Evolutionary conservation across 2,888 invertebrate species (phyloP), one percentile per base, ranked within the genome.

Genomic region (Suillia variegata): DNA sequence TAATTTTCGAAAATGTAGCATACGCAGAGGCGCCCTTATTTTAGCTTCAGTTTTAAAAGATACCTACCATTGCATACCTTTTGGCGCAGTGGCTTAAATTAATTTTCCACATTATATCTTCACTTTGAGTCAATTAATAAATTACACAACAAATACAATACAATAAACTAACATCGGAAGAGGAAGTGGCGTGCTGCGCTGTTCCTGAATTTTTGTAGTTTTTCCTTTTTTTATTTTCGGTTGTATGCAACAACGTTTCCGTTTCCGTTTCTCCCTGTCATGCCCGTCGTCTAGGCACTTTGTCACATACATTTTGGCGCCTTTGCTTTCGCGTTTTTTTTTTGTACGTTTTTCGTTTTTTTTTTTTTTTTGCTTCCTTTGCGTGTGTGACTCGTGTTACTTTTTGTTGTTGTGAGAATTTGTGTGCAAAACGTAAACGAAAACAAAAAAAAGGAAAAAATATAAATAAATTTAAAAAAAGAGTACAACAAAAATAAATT

Each of bases 61-160:
- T 56, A 56, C n/a, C n/a, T n/a, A n/a, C 52, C 45, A 52, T 52
- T 48, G 62, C 64, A 61, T 58, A 62, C 52, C 15, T 54, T 56
- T 54, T 12, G 52, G 64, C 48, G 47, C 18, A 38, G 52, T 54
- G 56, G n/a, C n/a, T n/a, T n/a, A n/a, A n/a, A n/a, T 49, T 20
- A 33, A 18, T 33, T 45, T n/a, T 8, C n/a, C n/a, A n/a, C n/a
- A n/a, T 20, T 24, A 22, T 24, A 50, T n/a, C 24, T 50, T 15
- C 48, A n/a, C n/a, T n/a, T n/a, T 12, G 2, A 21, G 12, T 6
- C 6, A 47, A 18, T 22, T n/a, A 49, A 49, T n/a, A 49, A 49
- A 49, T 17, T 38, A 10, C 1, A 55, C 38, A 54, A 62, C 48
- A 20, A 55, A 58, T 38, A 17, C 26, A 26, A 26, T 26, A 6